Base-by-base conservation (phyloP, 1,140 invertebrate genomes). In the Centruroides sculpturatus region DNA sequence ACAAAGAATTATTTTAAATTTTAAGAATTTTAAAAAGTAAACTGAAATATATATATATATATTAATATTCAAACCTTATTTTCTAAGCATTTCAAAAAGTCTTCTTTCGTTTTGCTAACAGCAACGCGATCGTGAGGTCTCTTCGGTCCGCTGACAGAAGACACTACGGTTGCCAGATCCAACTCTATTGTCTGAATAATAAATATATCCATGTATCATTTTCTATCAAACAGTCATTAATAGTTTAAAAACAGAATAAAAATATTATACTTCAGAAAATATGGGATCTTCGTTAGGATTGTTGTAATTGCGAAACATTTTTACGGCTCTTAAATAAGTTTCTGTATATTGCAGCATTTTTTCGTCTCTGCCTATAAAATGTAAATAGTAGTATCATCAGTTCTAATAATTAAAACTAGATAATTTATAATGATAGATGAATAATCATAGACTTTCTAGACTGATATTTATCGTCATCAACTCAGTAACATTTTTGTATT, bases 61-160 rank as follows among this genome's bases (percentile, higher is more conserved):
- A 41, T 41, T 41, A 41, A 41, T 8, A 41, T 41, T 41, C 41
- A 41, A 41, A 92, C 87, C 80, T 94, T 95, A 71, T 84, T 94
- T n/a, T 80, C 82, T 0, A 99, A 80, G 69, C 92, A 98, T 0
- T 80, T 75, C 8, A 78, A 73, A 74, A 98, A 99, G 74, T 98
- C 94, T 41, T 76, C 71, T 69, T 93, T 92, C 88, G 98, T 95
- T 47, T 87, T 83, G 0, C 81, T 75, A 0, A 98, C 89, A 0
- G 90, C 81, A 4, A 99, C 92, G 56, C 91, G 80, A 76, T 99
- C 96, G 68, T 99, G 95, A 0, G 95, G 95, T 65, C 95, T 76
- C 73, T 99, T 98, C 0, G 96, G 95, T 8, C 96, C 96, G 67
- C 91, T 95, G 0, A 97, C 85, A 58, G 91, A 97, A 3, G 94